Evolutionary conservation across 1,140 invertebrate species (phyloP).

Genomic region (Nebria ingens): DNA sequence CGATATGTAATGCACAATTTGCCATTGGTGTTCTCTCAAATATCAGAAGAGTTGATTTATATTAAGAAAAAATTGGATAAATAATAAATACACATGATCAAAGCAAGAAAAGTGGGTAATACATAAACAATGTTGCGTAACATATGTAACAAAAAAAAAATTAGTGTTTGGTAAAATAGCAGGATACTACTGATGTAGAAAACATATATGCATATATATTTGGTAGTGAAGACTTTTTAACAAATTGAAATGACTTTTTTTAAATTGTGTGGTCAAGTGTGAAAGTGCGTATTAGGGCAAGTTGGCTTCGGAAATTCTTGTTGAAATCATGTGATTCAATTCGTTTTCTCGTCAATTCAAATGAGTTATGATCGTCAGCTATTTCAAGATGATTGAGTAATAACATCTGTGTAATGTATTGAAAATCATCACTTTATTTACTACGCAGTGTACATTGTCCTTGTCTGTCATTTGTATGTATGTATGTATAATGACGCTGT

Average conservation of each 20-base stretch:
- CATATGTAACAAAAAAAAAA: background rate
- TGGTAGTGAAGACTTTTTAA: slow-evolving; percentile 8
- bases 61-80: background rate
- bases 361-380: no score
- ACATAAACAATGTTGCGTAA: background rate
- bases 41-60: background rate
- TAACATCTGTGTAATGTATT: no score
- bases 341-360: no score
- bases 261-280: background rate
- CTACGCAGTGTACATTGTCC: no score
- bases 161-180: background rate
- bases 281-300: background rate
- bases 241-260: slow-evolving; percentile 7
- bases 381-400: no score
- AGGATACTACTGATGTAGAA: background rate
- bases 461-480: no score
- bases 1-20: slow-evolving; percentile 1
- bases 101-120: background rate
- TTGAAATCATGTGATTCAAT: background rate
- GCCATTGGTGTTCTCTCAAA: slow-evolving; percentile 4
- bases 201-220: background rate
- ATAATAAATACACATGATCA: background rate
- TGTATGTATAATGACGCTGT: no score
- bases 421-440: no score
- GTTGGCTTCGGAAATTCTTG: background rate